phyloP scores from a whole-genome alignment of 1,140 invertebrate species.

The Zaprionus tsacasi region DNA sequence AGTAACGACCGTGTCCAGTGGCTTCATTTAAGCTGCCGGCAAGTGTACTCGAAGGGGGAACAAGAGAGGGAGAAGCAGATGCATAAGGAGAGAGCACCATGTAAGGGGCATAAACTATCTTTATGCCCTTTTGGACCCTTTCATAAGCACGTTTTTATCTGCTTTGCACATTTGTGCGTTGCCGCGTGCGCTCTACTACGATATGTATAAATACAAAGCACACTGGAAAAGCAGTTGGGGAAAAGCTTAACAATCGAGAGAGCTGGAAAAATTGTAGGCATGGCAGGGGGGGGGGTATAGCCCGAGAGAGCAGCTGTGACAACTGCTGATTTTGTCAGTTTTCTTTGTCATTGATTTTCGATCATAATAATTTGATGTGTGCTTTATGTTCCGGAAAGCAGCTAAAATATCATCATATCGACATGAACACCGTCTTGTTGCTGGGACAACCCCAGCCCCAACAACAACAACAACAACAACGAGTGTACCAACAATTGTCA shows the following conservation, averaged over 20 bases:
- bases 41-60: conserved; percentile 24
- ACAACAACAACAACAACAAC: conserved; percentile 39
- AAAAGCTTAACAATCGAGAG: not conserved
- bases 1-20: conserved; percentile 11
- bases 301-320: conserved; percentile 3
- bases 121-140: conserved; percentile 63
- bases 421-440: conserved; percentile 2
- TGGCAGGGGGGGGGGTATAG: not conserved
- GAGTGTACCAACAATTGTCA: conserved; percentile 57
- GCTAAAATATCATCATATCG: conserved; percentile 22
- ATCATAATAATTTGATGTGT: conserved; percentile 78
- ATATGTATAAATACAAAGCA: not conserved
- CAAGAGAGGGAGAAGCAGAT: not conserved
- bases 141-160: conserved; percentile 79
- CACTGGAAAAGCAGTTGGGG: not conserved
- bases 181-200: not conserved
- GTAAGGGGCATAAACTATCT: conserved; percentile 65
- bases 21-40: conserved; percentile 20
- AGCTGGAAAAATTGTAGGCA: not conserved
- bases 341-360: conserved; percentile 79
- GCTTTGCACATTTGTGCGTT: conserved; percentile 74
- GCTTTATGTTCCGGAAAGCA: conserved; percentile 72
- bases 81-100: conserved; percentile 3
- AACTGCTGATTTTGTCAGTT: conserved; percentile 76
- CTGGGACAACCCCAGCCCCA: conserved; percentile 5